Evolutionary conservation across 2,888 invertebrate species (phyloP).

Genomic region (Monochamus alternatus): DNA sequence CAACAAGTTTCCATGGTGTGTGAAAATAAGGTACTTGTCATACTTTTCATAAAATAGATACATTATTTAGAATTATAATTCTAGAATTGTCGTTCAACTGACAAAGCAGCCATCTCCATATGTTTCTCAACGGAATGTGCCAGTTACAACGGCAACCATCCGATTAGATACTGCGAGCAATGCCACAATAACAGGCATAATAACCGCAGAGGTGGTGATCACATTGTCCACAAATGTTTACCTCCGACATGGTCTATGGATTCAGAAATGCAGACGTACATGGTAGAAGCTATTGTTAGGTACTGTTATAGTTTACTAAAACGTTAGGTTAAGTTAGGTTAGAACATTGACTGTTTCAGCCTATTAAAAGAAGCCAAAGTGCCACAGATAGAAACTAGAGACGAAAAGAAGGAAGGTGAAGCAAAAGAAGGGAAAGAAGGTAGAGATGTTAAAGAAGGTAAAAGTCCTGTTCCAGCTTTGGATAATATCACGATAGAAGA

Average conservation of each 20-base stretch:
- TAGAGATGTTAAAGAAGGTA: slow-evolving; percentile 63
- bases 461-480: slow-evolving; percentile 71
- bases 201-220: slow-evolving; percentile 88
- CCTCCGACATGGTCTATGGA: slow-evolving; percentile 93
- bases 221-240: slow-evolving; percentile 91
- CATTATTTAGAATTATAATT: slow-evolving; percentile 50
- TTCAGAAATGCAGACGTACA: slow-evolving; percentile 91
- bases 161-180: slow-evolving; percentile 93
- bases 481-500: slow-evolving; percentile 89
- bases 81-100: slow-evolving; percentile 92
- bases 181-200: slow-evolving; percentile 93
- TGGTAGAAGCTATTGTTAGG: slow-evolving; percentile 96
- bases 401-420: slow-evolving; percentile 64
- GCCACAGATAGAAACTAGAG: slow-evolving; percentile 79
- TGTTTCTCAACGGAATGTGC: slow-evolving; percentile 98
- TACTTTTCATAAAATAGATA: background rate
- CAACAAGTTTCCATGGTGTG: slow-evolving; percentile 96
- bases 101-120: slow-evolving; percentile 94
- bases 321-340: background rate
- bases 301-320: slow-evolving; percentile 61
- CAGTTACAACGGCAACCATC: slow-evolving; percentile 95
- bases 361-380: slow-evolving; percentile 94
- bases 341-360: slow-evolving; percentile 68
- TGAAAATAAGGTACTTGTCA: slow-evolving; percentile 85
- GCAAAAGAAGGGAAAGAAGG: slow-evolving; percentile 54